Evolutionary conservation across 2,113 vertebrate genomes (phyloP), one percentile per base, ranked within the genome.

Genomic region (Sorex araneus): DNA sequence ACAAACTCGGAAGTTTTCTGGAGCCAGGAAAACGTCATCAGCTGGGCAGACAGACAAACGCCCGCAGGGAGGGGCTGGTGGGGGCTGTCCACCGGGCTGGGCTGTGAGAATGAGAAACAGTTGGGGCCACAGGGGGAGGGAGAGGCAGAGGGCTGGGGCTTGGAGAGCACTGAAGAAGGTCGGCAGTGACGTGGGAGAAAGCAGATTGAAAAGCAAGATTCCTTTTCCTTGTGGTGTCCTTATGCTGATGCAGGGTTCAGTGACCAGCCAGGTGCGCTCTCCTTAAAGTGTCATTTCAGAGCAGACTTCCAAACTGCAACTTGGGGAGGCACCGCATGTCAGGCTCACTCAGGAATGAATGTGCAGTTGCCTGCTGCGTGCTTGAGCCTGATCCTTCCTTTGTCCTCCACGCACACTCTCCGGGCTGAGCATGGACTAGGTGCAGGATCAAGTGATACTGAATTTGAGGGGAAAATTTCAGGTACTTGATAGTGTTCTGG

Each of bases 11-110:
- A 96, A 95, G 95, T 76, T 92, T 84, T 79, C 84, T 91, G 92
- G 81, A 95, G 95, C 94, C 96, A 97, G 91, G 57, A 94, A 96
- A 92, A 83, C 77, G 1, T 91, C 95, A 87, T 91, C 91, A 92
- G 63, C 84, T 87, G 92, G 81, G 69, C 80, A 93, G 82, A 93
- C 88, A 89, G 63, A 66, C 25, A 30, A 66, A 66, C 8, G 63
- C 8, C 63, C 23, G 23, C 64, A 27, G 25, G 64, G 64, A 66
- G 60, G 18, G 60, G 25, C 25, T 19, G 60, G 9, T 19, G 13
- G 69, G 27, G 32, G 12, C 27, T 2, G 9, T 9, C 27, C 8
- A 70, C n/a, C 80, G 92, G 92, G 92, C 92, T 84, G 92, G 92
- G 92, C 92, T 94, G 89, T 94, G 94, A 57, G 76, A 94, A 96